These are phyloP conservation scores for Nothoprocta pentlandii DNA, from an alignment of 2,113 vertebrate species.

Conservation along the genomic window DNA sequence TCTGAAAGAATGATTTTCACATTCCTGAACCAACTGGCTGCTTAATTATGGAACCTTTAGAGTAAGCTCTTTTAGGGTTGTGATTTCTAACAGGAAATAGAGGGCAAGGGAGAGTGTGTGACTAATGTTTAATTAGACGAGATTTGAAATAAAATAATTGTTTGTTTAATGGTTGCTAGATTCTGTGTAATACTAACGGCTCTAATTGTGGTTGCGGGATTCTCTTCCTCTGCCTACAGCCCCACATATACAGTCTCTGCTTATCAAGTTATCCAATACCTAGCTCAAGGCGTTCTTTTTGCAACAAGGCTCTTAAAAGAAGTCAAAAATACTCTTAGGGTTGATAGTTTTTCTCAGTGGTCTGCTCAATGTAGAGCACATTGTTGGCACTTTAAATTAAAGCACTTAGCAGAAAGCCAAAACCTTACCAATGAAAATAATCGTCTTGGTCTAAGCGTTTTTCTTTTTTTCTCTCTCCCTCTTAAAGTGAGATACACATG, in stretches of 20 bases:
- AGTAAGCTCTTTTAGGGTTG: slow-evolving; percentile 41
- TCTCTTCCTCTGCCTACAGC: background rate
- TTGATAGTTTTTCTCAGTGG: background rate
- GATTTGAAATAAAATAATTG: slow-evolving; percentile 60
- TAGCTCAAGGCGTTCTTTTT: background rate
- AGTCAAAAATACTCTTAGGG: background rate
- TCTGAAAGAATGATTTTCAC: background rate
- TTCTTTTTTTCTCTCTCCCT: background rate
- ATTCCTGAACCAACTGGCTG: slow-evolving; percentile 8
- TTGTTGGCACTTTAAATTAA: background rate
- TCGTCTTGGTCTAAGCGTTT: background rate
- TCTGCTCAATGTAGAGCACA: background rate
- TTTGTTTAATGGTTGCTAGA: slow-evolving; percentile 63
- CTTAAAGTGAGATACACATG: background rate
- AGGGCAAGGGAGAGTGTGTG: slow-evolving; percentile 55
- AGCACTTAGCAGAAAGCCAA: background rate
- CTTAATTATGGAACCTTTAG: slow-evolving; percentile 44
- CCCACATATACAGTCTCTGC: fast-evolving
- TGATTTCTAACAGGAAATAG: slow-evolving; percentile 58
- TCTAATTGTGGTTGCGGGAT: background rate
- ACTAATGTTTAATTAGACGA: slow-evolving; percentile 70
- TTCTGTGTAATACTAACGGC: slow-evolving; percentile 31
- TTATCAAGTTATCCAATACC: background rate
- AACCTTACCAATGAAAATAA: background rate
- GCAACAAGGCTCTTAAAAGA: background rate